phyloP scores from a whole-genome alignment of 2,113 vertebrate species.

The Procavia capensis region DNA sequence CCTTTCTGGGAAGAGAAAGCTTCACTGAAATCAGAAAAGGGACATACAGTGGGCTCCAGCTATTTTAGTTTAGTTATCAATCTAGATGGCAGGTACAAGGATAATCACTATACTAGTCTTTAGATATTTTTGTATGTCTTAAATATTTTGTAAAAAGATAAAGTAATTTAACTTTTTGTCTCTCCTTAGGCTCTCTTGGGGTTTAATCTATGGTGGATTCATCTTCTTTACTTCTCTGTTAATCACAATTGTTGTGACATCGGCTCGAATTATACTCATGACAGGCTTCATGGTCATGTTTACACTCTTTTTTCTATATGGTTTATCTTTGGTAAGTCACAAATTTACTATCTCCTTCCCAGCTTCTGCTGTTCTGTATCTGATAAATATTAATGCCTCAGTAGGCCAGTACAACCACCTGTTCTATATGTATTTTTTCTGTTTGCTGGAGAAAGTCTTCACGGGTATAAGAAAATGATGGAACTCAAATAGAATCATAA shows the following conservation, averaged over 20 bases:
- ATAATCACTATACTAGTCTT: neutral
- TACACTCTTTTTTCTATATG: slow-evolving; percentile 82
- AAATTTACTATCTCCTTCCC: neutral
- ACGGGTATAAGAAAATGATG: neutral
- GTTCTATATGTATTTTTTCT: neutral
- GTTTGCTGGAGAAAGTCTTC: neutral
- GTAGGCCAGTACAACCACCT: neutral
- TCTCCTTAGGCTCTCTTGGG: slow-evolving; percentile 85
- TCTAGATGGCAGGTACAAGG: neutral
- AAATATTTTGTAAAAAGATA: neutral
- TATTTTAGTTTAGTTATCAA: neutral
- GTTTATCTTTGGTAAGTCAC: slow-evolving; percentile 85
- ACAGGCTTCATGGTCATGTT: slow-evolving; percentile 77
- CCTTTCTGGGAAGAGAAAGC: too few relatives aligned
- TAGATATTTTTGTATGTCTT: neutral
- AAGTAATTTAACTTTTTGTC: slow-evolving; percentile 12
- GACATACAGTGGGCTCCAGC: neutral
- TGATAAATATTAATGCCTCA: neutral
- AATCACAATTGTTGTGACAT: slow-evolving; percentile 64
- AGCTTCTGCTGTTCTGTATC: neutral
- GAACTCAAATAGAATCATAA: neutral
- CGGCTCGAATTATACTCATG: neutral
- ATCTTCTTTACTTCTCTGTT: slow-evolving; percentile 76
- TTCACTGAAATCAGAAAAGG: neutral
- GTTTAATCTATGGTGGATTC: slow-evolving; percentile 76